These are phyloP conservation scores for Strigops habroptila DNA, from an alignment of 2,113 vertebrate species.

Conservation along the genomic window DNA sequence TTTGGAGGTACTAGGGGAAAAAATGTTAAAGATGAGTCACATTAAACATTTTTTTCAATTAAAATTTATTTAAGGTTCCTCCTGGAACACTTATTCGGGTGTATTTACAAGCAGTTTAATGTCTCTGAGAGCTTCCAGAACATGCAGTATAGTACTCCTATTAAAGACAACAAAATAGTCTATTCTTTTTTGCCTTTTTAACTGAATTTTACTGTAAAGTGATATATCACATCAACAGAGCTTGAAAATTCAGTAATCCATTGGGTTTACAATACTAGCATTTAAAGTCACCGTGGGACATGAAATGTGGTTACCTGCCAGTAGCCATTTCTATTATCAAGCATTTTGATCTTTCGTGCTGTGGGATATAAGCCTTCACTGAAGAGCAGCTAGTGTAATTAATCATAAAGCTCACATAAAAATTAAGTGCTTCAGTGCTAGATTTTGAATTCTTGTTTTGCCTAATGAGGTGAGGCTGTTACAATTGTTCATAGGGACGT, in stretches of 20 bases:
- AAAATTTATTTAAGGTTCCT: not conserved
- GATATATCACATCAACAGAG: not conserved
- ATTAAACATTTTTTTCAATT: not conserved
- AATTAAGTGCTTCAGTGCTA: not conserved
- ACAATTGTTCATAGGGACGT: not conserved
- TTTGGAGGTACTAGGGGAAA: not conserved
- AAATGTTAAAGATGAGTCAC: not conserved
- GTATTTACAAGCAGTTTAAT: not conserved
- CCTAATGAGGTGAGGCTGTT: not conserved
- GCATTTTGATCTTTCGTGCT: not conserved
- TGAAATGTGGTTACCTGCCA: not conserved
- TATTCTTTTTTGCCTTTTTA: not conserved
- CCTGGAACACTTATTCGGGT: not conserved
- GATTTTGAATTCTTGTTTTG: not conserved
- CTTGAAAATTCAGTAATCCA: not conserved
- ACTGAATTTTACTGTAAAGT: not conserved
- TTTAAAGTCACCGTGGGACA: not conserved
- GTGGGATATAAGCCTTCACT: not conserved
- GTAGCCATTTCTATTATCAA: not conserved
- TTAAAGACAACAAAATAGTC: not conserved
- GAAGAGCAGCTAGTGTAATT: not conserved
- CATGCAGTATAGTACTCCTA: not conserved
- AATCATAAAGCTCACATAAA: not conserved
- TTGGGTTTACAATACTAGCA: not conserved
- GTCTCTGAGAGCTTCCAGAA: not conserved